Evolutionary conservation across 1,140 invertebrate species (phyloP).

Genomic region (Bombyx mori): DNA sequence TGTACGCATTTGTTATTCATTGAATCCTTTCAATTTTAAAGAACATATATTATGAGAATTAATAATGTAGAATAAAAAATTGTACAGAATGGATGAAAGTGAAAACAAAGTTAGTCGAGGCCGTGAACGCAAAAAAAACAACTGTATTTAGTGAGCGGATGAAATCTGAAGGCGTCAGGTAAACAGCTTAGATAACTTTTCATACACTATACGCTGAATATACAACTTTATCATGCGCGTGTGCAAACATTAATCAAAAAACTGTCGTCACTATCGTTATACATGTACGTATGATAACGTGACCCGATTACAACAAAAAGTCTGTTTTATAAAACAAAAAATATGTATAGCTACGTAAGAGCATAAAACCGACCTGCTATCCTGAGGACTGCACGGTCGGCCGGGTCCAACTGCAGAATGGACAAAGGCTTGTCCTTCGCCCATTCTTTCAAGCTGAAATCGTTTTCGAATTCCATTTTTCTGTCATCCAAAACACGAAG

Average conservation of each 20-base stretch:
- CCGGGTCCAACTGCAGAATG: slow-evolving; percentile 94
- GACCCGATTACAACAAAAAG: slow-evolving; percentile 23
- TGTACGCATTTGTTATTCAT: neutral
- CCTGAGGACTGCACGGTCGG: slow-evolving; percentile 92
- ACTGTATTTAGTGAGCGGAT: slow-evolving; percentile 1
- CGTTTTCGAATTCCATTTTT: slow-evolving; percentile 86
- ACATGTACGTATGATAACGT: slow-evolving; percentile 22
- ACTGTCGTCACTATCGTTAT: slow-evolving; percentile 24
- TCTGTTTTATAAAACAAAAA: neutral
- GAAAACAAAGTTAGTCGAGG: slow-evolving; percentile 11
- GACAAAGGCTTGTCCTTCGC: slow-evolving; percentile 95
- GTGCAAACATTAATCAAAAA: slow-evolving; percentile 23
- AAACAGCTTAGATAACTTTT: slow-evolving; percentile 8
- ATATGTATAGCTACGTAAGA: neutral
- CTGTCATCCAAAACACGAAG: slow-evolving; percentile 67
- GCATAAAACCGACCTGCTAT: slow-evolving; percentile 88
- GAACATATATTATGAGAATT: slow-evolving; percentile 1
- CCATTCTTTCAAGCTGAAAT: slow-evolving; percentile 93
- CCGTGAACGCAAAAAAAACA: slow-evolving; percentile 6
- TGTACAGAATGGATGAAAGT: slow-evolving; percentile 4
- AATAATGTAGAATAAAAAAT: slow-evolving; percentile 4
- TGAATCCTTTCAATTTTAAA: neutral
- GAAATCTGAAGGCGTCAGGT: slow-evolving; percentile 7
- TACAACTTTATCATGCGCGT: slow-evolving; percentile 14
- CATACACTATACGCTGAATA: slow-evolving; percentile 2